phyloP scores from a whole-genome alignment of 2,888 invertebrate genomes.

The Polietes domitor region DNA sequence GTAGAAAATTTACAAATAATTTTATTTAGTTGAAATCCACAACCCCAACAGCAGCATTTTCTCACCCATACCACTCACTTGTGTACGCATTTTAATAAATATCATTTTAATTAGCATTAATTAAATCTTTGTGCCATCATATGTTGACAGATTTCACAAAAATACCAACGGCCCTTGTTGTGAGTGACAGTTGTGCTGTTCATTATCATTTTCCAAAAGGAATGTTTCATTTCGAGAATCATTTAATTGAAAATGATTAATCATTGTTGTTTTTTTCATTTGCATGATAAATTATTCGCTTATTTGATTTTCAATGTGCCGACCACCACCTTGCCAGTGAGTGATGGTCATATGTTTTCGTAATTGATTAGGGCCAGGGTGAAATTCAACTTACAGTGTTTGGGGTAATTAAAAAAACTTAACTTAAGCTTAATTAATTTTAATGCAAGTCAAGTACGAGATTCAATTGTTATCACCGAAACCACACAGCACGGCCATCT shows the following conservation, averaged over 20 bases:
- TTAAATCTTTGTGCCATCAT: conserved; percentile 35
- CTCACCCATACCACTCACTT: background rate
- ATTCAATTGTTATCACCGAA: too few species aligned
- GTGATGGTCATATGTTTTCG: too few species aligned
- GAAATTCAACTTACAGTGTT: too few species aligned
- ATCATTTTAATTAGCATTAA: conserved; percentile 48
- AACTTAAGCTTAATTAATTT: too few species aligned
- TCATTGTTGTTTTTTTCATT: background rate
- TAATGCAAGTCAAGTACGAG: too few species aligned
- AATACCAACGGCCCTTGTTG: background rate
- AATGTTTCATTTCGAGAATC: background rate
- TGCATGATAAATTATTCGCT: background rate
- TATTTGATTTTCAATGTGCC: background rate
- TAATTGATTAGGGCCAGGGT: too few species aligned
- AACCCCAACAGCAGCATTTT: too few species aligned
- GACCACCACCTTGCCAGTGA: too few species aligned
- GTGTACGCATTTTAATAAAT: conserved; percentile 31
- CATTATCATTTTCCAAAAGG: background rate
- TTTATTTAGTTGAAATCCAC: background rate
- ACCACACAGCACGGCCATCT: too few species aligned
- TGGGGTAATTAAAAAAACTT: too few species aligned
- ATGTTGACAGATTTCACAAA: conserved; percentile 23
- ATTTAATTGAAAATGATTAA: conserved; percentile 25
- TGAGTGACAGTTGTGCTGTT: background rate
- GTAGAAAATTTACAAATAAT: too few species aligned